phyloP scores from a whole-genome alignment of 2,113 vertebrate species.

The Arvicanthis niloticus region DNA sequence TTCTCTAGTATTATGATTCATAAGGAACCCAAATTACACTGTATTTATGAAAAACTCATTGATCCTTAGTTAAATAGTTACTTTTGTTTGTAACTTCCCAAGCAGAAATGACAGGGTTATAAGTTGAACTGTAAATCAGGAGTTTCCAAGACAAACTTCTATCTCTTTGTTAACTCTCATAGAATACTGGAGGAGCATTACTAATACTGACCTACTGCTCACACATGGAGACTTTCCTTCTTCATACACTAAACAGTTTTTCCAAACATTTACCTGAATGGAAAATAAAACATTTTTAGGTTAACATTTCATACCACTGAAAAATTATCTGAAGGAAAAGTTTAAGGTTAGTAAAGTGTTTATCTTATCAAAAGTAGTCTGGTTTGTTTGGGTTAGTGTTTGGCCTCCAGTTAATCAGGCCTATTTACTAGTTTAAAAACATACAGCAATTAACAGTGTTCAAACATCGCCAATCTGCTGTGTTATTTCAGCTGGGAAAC shows the following conservation, averaged over 20 bases:
- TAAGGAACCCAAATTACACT: constrained; percentile 35
- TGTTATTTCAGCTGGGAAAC: constrained; percentile 79
- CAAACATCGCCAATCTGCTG: constrained; percentile 79
- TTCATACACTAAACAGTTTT: constrained; percentile 33
- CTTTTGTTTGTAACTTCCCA: constrained; percentile 34
- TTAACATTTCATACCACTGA: constrained; percentile 46
- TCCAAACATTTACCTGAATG: neutral
- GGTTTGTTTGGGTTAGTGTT: constrained; percentile 74
- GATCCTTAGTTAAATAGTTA: constrained; percentile 34
- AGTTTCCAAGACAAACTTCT: constrained; percentile 14
- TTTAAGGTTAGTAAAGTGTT: constrained; percentile 57
- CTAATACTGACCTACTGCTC: constrained; percentile 23
- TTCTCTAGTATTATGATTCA: neutral
- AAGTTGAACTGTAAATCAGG: constrained; percentile 22
- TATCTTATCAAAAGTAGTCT: constrained; percentile 77
- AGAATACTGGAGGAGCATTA: neutral
- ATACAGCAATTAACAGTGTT: constrained; percentile 77
- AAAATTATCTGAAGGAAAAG: constrained; percentile 59
- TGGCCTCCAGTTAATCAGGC: constrained; percentile 73
- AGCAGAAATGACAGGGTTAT: constrained; percentile 56
- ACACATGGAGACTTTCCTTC: constrained; percentile 37
- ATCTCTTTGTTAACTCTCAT: constrained; percentile 3
- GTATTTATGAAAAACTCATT: constrained; percentile 59
- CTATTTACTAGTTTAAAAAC: constrained; percentile 78
- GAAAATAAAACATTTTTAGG: constrained; percentile 29